Conservation (phyloP, 2,888 invertebrate species). For the Euzetes globulus region DNA sequence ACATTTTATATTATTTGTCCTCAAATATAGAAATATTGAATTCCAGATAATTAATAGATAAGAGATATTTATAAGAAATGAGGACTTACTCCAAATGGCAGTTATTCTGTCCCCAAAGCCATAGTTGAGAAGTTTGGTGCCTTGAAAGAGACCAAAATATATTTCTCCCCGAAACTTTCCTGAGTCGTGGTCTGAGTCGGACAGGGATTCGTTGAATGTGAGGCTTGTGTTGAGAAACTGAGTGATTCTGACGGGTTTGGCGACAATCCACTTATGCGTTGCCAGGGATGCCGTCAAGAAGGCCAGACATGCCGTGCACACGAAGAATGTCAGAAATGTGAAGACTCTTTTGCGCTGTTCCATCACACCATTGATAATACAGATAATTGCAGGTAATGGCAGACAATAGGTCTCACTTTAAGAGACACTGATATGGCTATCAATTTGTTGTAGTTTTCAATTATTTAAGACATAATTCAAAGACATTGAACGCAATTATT, state of each 20-base stretch:
- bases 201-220: not conserved
- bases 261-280: slow-evolving; percentile 74
- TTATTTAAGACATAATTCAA: not conserved
- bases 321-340: slow-evolving; percentile 72
- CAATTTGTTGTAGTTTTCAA: not conserved
- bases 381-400: not conserved
- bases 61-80: not conserved
- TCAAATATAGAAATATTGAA: not conserved
- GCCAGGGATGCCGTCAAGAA: slow-evolving; percentile 71
- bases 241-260: slow-evolving; percentile 57
- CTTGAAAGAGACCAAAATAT: slow-evolving; percentile 76
- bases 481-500: too few relatives aligned
- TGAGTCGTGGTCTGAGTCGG: slow-evolving; percentile 36
- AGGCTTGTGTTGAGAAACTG: slow-evolving; percentile 23
- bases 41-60: not conserved
- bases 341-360: slow-evolving; percentile 66
- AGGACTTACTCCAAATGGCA: slow-evolving; percentile 64
- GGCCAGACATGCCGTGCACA: slow-evolving; percentile 67
- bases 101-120: slow-evolving; percentile 71
- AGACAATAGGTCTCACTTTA: not conserved
- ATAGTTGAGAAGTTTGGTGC: slow-evolving; percentile 69
- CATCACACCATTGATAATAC: slow-evolving; percentile 46
- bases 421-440: not conserved
- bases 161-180: slow-evolving; percentile 44
- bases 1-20: not conserved